Evolutionary conservation across 2,113 vertebrate genomes (phyloP).

Genomic region (Mesocricetus auratus): DNA sequence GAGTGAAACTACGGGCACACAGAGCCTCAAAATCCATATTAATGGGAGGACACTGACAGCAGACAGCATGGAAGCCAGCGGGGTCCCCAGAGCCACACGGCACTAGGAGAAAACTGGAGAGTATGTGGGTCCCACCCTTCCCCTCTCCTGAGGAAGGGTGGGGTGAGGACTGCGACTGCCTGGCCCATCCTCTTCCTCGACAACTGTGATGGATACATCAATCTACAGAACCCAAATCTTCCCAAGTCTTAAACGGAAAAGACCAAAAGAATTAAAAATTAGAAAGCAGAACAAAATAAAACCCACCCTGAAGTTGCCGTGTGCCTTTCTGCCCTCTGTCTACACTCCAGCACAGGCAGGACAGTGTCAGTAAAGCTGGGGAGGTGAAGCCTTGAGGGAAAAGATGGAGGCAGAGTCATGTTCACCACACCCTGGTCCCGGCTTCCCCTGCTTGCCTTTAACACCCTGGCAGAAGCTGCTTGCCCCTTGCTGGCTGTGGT

Average conservation of each 20-base stretch:
- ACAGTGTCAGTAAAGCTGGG: not conserved
- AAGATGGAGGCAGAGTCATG: not conserved
- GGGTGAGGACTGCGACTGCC: not conserved
- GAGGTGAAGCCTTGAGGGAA: not conserved
- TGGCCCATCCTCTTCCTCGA: not conserved
- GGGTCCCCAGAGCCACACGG: not conserved
- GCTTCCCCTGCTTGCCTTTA: not conserved
- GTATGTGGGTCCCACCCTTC: not conserved
- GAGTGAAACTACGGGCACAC: not conserved
- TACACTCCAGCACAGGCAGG: not conserved
- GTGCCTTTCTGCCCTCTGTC: not conserved
- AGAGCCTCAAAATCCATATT: not conserved
- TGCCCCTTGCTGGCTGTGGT: slow-evolving; percentile 15
- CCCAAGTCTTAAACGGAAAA: not conserved
- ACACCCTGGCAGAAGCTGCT: not conserved
- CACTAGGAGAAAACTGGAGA: not conserved
- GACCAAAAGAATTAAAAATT: not conserved
- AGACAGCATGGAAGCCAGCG: not conserved
- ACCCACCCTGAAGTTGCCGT: not conserved
- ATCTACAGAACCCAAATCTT: not conserved
- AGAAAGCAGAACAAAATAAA: not conserved
- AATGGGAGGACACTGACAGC: not conserved
- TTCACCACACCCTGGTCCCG: not conserved
- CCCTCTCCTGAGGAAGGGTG: not conserved
- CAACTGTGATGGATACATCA: not conserved